Percentiles rank a stretch among this genome's conserved stretches.
These are phyloP conservation scores for Microctonus aethiopoides DNA, from an alignment of 2,888 invertebrate species.

Conservation along the genomic window DNA sequence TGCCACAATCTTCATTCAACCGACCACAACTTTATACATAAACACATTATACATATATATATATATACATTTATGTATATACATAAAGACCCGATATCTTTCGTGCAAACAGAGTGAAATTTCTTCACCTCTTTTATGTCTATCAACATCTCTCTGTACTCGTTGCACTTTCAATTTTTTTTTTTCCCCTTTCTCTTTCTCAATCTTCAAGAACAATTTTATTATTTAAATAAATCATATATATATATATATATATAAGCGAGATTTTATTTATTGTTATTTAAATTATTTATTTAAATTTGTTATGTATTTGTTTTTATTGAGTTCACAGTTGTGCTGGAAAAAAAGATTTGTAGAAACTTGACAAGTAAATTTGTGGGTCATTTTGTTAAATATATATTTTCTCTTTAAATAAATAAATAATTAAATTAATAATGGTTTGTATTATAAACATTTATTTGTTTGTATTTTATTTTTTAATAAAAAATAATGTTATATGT, in stretches of 20 bases:
- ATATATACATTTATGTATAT: neutral
- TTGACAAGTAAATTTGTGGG: neutral
- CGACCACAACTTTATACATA: neutral
- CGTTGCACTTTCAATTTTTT: conserved; percentile 42
- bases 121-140: conserved; percentile 29
- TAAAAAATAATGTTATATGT: too few relatives aligned
- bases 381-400: neutral
- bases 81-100: conserved; percentile 6
- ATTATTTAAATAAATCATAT: conserved; percentile 6
- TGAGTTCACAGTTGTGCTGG: neutral
- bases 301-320: conserved; percentile 8
- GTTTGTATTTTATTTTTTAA: neutral
- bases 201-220: neutral
- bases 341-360: neutral
- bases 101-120: conserved; percentile 27
- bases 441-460: neutral
- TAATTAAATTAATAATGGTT: neutral
- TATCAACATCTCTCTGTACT: conserved; percentile 42
- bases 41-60: conserved; percentile 1
- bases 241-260: neutral
- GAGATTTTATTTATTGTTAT: too few relatives aligned
- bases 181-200: conserved; percentile 29
- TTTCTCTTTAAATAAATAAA: neutral
- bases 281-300: neutral
- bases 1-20: conserved; percentile 20